phyloP scores from a whole-genome alignment of 2,888 invertebrate genomes.

The Phytoseiulus persimilis region DNA sequence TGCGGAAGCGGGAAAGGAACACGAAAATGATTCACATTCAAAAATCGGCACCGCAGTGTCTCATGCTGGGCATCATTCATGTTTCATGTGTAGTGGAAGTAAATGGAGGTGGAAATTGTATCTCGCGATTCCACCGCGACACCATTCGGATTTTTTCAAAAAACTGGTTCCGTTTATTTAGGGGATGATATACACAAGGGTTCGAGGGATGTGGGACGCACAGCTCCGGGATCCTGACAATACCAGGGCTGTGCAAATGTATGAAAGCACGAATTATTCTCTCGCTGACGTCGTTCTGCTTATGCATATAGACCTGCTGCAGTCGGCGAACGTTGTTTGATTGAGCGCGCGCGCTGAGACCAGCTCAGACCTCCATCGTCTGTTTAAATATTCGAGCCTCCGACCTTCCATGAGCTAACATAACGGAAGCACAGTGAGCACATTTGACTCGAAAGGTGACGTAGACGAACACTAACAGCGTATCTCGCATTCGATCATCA shows the following conservation, averaged over 20 bases:
- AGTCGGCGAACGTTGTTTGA: not conserved
- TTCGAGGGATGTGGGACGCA: not conserved
- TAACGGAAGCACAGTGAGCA: not conserved
- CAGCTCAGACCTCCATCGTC: constrained; percentile 21
- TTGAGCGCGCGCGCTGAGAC: constrained; percentile 26
- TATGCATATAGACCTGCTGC: not conserved
- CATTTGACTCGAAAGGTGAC: constrained; percentile 9
- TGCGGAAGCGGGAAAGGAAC: not conserved
- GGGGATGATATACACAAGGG: not conserved
- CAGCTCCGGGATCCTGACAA: not conserved
- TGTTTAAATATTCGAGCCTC: constrained; percentile 21
- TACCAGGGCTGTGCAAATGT: not conserved
- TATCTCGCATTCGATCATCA: not conserved
- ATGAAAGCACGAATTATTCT: not conserved
- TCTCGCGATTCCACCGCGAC: too few species aligned
- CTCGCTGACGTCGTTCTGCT: not conserved
- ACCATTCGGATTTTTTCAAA: not conserved
- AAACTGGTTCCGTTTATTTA: not conserved
- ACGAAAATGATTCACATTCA: not conserved
- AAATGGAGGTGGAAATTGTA: too few species aligned
- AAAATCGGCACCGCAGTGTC: not conserved
- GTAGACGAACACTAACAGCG: not conserved
- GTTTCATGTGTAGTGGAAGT: not conserved
- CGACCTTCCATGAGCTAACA: constrained; percentile 7
- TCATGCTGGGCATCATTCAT: not conserved